Percentiles rank a stretch among this genome's conserved stretches.
phyloP scores from a whole-genome alignment of 2,888 invertebrate species.

The Melinopterus prodromus region DNA sequence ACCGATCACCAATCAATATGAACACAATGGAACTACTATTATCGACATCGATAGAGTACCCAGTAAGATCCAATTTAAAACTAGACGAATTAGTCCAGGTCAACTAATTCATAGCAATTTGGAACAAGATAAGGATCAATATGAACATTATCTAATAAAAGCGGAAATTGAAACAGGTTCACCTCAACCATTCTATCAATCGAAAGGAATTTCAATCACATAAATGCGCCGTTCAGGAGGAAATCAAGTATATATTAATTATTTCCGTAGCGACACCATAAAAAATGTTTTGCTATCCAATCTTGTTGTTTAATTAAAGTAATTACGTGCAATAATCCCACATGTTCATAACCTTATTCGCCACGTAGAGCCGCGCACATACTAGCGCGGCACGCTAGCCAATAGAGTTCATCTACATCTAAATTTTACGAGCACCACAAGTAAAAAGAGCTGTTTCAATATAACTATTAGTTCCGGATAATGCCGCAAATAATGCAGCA shows the following conservation, averaged over 20 bases:
- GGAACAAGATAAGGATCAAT: neutral
- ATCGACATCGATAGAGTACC: neutral
- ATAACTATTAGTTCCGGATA: slow-evolving; percentile 26
- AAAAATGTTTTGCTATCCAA: neutral
- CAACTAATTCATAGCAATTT: neutral
- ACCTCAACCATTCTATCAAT: slow-evolving; percentile 10
- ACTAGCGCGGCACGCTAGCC: neutral
- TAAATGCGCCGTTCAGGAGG: neutral
- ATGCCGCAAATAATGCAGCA: slow-evolving; percentile 23
- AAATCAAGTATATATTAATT: neutral
- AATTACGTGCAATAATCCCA: slow-evolving; percentile 6
- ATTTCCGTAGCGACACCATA: neutral
- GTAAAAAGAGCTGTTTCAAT: slow-evolving; percentile 23
- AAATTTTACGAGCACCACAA: slow-evolving; percentile 25
- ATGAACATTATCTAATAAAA: neutral
- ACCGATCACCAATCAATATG: neutral
- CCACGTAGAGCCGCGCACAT: slow-evolving; percentile 11
- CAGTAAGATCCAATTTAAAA: neutral
- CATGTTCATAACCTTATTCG: slow-evolving; percentile 8
- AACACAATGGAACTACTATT: neutral
- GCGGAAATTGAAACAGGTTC: slow-evolving; percentile 14
- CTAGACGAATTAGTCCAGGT: neutral
- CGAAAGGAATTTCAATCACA: neutral
- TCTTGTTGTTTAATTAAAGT: slow-evolving; percentile 17
- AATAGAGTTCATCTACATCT: slow-evolving; percentile 23